Conservation (phyloP, 2,113 vertebrate genomes). For the Vulpes ferrilata region DNA sequence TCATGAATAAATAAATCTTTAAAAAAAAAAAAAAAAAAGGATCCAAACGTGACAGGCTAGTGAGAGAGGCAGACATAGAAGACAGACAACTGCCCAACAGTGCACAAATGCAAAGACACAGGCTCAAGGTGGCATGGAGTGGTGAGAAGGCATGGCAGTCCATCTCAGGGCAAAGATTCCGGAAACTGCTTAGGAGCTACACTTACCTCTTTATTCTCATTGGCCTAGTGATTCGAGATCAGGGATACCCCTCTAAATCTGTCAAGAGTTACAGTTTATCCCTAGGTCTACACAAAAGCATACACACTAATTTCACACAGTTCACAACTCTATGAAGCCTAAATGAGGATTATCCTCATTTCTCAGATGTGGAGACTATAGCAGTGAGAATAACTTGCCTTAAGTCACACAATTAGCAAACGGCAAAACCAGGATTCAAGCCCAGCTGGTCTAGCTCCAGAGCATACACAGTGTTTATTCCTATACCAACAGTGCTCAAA, state of each 20-base stretch:
- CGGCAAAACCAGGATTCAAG: background rate
- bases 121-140: background rate
- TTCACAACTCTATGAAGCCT: background rate
- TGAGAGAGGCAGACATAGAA: background rate
- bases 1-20: no score
- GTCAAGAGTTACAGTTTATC: background rate
- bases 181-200: no score
- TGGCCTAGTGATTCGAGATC: background rate
- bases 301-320: background rate
- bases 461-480: background rate
- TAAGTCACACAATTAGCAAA: background rate
- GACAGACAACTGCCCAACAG: background rate
- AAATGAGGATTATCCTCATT: background rate
- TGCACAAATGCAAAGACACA: background rate
- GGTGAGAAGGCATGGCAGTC: background rate
- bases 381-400: background rate
- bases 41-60: background rate
- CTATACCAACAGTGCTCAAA: background rate
- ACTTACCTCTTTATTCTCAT: background rate
- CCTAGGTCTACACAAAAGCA: background rate
- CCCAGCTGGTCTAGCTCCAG: background rate
- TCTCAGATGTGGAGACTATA: background rate
- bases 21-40: background rate
- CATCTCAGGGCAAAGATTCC: background rate
- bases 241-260: background rate